Evolutionary conservation across 2,797 vertebrate species (phyloP).

Genomic region (Buphagus erythrorhynchus): DNA sequence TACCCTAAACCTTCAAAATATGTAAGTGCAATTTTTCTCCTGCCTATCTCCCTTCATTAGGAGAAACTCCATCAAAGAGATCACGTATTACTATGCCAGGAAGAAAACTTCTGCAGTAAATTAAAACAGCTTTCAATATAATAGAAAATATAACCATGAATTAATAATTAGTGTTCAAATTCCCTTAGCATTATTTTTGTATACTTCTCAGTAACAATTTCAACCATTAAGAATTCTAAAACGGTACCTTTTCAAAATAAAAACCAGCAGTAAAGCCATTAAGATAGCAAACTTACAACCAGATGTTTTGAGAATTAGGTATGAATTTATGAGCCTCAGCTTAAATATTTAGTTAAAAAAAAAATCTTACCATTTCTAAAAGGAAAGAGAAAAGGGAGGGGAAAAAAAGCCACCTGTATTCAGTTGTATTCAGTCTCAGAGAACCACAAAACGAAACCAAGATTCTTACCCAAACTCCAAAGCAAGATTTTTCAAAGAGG

Average conservation of each 20-base stretch:
- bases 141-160: not conserved
- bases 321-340: not conserved
- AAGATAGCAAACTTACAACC: not conserved
- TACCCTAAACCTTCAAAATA: not conserved
- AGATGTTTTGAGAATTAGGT: not conserved
- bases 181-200: not conserved
- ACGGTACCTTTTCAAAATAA: not conserved
- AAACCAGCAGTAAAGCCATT: not conserved
- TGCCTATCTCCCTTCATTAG: not conserved
- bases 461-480: not conserved
- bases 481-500: not conserved
- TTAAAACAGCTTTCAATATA: not conserved
- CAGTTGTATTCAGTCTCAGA: not conserved
- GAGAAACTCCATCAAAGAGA: not conserved
- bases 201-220: not conserved
- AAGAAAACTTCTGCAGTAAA: not conserved
- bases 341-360: not conserved
- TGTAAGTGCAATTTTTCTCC: not conserved
- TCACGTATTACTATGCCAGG: not conserved
- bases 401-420: not conserved
- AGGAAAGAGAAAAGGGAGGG: not conserved
- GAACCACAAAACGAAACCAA: not conserved
- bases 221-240: not conserved
- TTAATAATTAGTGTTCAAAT: not conserved
- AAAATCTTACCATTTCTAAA: not conserved